Conservation (phyloP, 2,113 vertebrate species). For the Epinephelus fuscoguttatus region DNA sequence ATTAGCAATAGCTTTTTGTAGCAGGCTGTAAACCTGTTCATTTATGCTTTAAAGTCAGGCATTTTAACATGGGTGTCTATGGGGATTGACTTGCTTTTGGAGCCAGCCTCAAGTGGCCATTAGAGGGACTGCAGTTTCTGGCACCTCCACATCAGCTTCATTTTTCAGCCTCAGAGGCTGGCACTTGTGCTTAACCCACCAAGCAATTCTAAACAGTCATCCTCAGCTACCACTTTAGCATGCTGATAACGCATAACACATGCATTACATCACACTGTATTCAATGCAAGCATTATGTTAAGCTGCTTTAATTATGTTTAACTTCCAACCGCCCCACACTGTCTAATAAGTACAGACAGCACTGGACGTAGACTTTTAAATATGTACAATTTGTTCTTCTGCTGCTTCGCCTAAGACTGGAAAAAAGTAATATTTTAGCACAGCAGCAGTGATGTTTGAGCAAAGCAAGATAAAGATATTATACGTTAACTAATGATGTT, state of each 20-base stretch:
- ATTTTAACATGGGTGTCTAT: too few relatives aligned
- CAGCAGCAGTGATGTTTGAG: slow-evolving; percentile 8
- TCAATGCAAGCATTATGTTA: neutral
- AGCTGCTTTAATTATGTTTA: slow-evolving; percentile 16
- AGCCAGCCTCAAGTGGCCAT: too few relatives aligned
- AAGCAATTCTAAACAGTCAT: neutral
- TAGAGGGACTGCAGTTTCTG: too few relatives aligned
- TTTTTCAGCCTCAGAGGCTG: too few relatives aligned
- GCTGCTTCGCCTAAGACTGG: neutral
- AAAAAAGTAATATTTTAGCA: neutral
- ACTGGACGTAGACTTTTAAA: neutral
- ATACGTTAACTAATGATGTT: slow-evolving; percentile 22
- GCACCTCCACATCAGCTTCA: too few relatives aligned
- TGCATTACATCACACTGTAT: neutral
- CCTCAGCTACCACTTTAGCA: neutral
- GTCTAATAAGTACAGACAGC: neutral
- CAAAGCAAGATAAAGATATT: slow-evolving; percentile 14
- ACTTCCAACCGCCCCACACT: neutral
- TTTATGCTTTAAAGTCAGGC: too few relatives aligned
- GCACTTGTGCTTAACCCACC: neutral
- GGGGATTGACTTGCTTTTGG: too few relatives aligned
- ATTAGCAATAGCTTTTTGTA: too few relatives aligned
- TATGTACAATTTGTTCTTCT: slow-evolving; percentile 14
- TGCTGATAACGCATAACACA: neutral
- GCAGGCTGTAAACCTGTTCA: too few relatives aligned